Percentiles rank a stretch among this genome's conserved stretches.
These are phyloP conservation scores for Augochlora pura DNA, from an alignment of 1,140 invertebrate genomes.

Conservation along the genomic window DNA sequence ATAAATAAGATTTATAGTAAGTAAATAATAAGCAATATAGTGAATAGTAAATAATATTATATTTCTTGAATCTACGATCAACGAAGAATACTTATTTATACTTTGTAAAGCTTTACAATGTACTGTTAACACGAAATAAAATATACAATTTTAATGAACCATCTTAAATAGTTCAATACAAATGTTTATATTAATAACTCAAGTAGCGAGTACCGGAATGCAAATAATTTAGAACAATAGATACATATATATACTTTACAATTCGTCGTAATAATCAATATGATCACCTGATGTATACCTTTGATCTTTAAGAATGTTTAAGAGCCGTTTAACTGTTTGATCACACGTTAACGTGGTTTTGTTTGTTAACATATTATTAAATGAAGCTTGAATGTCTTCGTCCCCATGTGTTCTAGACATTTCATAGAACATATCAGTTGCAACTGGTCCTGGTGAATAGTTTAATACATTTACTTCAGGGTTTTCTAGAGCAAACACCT, in stretches of 20 bases:
- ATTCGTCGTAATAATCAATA: slow-evolving; percentile 91
- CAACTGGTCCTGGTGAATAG: slow-evolving; percentile 96
- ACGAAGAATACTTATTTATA: neutral
- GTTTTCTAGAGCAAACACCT: slow-evolving; percentile 89
- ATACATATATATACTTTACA: slow-evolving; percentile 49
- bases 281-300: slow-evolving; percentile 91
- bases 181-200: neutral
- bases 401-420: slow-evolving; percentile 83
- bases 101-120: slow-evolving; percentile 8
- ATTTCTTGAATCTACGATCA: neutral
- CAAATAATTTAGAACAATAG: neutral
- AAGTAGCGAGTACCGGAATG: neutral
- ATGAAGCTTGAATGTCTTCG: slow-evolving; percentile 82
- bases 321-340: slow-evolving; percentile 88
- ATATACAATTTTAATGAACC: neutral
- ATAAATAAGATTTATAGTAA: no score
- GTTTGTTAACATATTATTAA: slow-evolving; percentile 81
- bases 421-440: slow-evolving; percentile 93
- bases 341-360: slow-evolving; percentile 87
- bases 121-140: neutral
- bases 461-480: slow-evolving; percentile 89
- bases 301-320: slow-evolving; percentile 86
- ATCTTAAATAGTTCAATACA: neutral
- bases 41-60: neutral
- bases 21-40: no score